Conservation (phyloP, 2,888 invertebrate species). For the Hipparchia semele region DNA sequence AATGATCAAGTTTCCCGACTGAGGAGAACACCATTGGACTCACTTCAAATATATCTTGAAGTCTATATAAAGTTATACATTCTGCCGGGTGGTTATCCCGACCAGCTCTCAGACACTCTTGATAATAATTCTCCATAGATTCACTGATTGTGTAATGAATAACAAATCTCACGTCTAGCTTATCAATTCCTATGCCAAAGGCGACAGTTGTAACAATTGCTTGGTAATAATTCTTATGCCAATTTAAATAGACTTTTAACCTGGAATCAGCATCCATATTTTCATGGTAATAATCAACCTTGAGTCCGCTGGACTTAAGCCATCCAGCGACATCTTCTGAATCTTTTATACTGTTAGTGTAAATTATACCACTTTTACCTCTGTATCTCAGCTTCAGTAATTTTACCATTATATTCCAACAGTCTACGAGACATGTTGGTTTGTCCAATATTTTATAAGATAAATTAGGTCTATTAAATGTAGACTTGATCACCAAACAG, state of each 20-base stretch:
- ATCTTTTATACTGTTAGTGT: slow-evolving; percentile 95
- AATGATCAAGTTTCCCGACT: slow-evolving; percentile 88
- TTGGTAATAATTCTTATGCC: slow-evolving; percentile 87
- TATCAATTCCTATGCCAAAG: slow-evolving; percentile 97
- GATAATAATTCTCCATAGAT: slow-evolving; percentile 96
- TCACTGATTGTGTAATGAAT: slow-evolving; percentile 92
- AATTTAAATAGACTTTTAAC: slow-evolving; percentile 85
- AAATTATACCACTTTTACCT: slow-evolving; percentile 93
- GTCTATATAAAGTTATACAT: slow-evolving; percentile 90
- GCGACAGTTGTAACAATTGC: slow-evolving; percentile 96
- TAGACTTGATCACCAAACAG: slow-evolving; percentile 90
- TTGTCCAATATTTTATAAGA: slow-evolving; percentile 90
- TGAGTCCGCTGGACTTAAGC: slow-evolving; percentile 84
- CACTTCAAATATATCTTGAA: slow-evolving; percentile 90
- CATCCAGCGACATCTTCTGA: slow-evolving; percentile 88
- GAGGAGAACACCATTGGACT: slow-evolving; percentile 93
- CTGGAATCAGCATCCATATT: slow-evolving; percentile 87
- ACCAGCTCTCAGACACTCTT: slow-evolving; percentile 95
- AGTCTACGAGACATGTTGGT: slow-evolving; percentile 85
- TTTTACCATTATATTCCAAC: slow-evolving; percentile 85
- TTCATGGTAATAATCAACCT: slow-evolving; percentile 93
- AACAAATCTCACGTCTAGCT: slow-evolving; percentile 94
- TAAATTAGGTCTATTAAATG: slow-evolving; percentile 95
- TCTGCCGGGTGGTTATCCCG: slow-evolving; percentile 90
- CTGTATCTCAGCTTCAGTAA: slow-evolving; percentile 86